A percentile compares a stretch with the other conserved stretches of the same genome.
phyloP scores from a whole-genome alignment of 2,888 invertebrate genomes.

The Aromia moschata region DNA sequence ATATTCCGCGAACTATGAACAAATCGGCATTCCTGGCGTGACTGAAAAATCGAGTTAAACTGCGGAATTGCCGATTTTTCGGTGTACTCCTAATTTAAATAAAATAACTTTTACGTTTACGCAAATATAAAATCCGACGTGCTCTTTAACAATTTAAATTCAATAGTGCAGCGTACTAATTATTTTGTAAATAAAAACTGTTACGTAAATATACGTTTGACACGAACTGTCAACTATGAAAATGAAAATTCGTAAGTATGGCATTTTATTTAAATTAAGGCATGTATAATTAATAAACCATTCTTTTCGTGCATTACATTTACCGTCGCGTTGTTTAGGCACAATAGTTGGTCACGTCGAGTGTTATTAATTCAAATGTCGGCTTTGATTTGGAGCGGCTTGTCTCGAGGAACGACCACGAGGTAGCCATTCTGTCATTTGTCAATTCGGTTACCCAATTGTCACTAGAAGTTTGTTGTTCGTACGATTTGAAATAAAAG shows the following conservation, averaged over 20 bases:
- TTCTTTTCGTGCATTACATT: constrained; percentile 7
- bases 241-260: constrained; percentile 55
- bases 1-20: background rate
- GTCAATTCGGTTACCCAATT: constrained; percentile 42
- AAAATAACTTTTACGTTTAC: background rate
- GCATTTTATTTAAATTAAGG: constrained; percentile 13
- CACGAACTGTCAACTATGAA: constrained; percentile 46
- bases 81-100: constrained; percentile 6
- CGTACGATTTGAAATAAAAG: constrained; percentile 36
- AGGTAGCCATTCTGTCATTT: constrained; percentile 53
- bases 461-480: constrained; percentile 43
- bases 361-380: constrained; percentile 23
- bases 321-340: background rate
- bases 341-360: background rate
- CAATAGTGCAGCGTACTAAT: constrained; percentile 1
- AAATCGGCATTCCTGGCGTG: background rate
- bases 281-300: constrained; percentile 21
- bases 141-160: too few species aligned
- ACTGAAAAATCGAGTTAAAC: background rate
- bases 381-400: constrained; percentile 34
- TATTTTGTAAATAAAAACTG: constrained; percentile 30
- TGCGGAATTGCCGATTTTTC: constrained; percentile 5
- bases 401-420: constrained; percentile 44
- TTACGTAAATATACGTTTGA: constrained; percentile 48
- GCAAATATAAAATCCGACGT: too few species aligned